A percentile compares a stretch with the other conserved stretches of the same genome.
phyloP scores from a whole-genome alignment of 2,888 invertebrate genomes.

The Acholoe squamosa region DNA sequence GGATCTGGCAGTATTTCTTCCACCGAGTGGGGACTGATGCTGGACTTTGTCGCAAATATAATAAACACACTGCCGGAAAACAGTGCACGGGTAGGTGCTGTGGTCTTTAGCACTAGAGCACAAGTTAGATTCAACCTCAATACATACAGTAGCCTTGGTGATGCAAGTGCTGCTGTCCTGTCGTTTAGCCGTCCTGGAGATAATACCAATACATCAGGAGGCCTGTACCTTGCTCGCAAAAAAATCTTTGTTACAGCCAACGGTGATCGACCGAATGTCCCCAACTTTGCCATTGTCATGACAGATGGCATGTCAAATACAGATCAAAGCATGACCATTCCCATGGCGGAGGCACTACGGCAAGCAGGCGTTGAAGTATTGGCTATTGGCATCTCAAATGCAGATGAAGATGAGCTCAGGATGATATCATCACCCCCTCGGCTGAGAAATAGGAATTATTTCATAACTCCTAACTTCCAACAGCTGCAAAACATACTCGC shows the following conservation, averaged over 20 bases:
- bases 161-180: no score
- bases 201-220: no score
- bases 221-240: no score
- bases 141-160: not conserved
- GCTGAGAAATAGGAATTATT: slow-evolving; percentile 44
- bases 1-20: slow-evolving; percentile 53
- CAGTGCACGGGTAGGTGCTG: slow-evolving; percentile 12
- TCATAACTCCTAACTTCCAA: no score
- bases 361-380: not conserved
- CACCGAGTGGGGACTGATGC: slow-evolving; percentile 20
- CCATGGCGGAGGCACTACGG: not conserved
- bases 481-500: slow-evolving; percentile 11
- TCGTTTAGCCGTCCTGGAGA: no score
- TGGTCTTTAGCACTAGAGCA: not conserved
- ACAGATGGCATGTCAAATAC: no score
- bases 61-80: not conserved
- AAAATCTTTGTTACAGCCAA: no score
- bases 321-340: not conserved
- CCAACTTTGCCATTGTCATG: no score
- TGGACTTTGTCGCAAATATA: slow-evolving; percentile 17
- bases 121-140: not conserved
- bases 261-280: no score
- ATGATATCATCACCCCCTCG: slow-evolving; percentile 53
- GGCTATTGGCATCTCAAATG: slow-evolving; percentile 37
- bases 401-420: slow-evolving; percentile 39